Evolutionary conservation across 2,888 invertebrate genomes (phyloP).

Genomic region (Pterobdella sp.): DNA sequence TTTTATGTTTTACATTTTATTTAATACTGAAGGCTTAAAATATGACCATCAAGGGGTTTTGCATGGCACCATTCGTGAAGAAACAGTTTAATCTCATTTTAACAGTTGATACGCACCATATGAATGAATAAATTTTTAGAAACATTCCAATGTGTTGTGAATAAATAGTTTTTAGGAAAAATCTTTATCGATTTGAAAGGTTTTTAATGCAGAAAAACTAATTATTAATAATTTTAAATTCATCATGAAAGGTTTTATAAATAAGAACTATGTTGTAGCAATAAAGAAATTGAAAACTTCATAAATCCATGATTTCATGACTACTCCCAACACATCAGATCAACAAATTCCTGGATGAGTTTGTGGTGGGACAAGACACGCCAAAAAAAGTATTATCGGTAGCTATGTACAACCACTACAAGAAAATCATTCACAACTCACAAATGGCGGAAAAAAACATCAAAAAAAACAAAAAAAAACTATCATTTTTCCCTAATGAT

Average conservation of each 20-base stretch:
- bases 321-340: slow-evolving; percentile 57
- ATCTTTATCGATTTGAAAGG: too few relatives aligned
- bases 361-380: slow-evolving; percentile 91
- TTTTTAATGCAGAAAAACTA: too few relatives aligned
- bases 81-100: too few relatives aligned
- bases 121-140: too few relatives aligned
- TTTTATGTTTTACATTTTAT: too few relatives aligned
- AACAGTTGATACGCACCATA: too few relatives aligned
- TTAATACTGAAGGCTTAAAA: too few relatives aligned
- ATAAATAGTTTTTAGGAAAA: too few relatives aligned
- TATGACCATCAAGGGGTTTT: too few relatives aligned
- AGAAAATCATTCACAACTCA: slow-evolving; percentile 85
- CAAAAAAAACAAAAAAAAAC: not conserved
- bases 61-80: too few relatives aligned
- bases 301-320: not conserved
- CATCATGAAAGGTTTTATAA: not conserved
- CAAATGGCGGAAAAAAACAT: not conserved
- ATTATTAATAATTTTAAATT: too few relatives aligned
- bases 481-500: slow-evolving; percentile 10
- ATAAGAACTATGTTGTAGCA: not conserved
- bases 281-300: not conserved
- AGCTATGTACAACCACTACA: slow-evolving; percentile 98
- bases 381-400: slow-evolving; percentile 95
- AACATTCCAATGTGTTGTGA: too few relatives aligned
- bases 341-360: slow-evolving; percentile 86